phyloP scores from a whole-genome alignment of 2,113 vertebrate genomes.

The Ptilonorhynchus violaceus region DNA sequence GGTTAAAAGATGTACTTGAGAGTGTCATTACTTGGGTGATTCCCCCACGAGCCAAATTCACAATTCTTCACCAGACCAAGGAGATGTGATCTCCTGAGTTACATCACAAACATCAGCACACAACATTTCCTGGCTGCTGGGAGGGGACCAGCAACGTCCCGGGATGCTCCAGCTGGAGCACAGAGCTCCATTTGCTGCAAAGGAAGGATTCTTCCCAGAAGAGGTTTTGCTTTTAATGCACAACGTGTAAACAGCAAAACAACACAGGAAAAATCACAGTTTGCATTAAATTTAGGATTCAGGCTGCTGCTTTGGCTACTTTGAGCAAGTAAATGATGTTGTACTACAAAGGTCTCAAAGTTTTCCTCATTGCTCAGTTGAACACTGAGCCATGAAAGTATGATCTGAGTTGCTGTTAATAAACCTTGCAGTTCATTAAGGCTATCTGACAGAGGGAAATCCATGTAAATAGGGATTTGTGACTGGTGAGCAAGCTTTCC shows the following conservation, averaged over 20 bases:
- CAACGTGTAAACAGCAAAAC: neutral
- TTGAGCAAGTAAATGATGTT: neutral
- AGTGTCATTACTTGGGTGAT: neutral
- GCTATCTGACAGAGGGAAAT: neutral
- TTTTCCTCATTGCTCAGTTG: neutral
- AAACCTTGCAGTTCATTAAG: conserved; percentile 30
- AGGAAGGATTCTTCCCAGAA: neutral
- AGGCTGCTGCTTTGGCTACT: neutral
- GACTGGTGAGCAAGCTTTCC: neutral
- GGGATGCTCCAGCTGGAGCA: neutral
- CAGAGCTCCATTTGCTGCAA: neutral
- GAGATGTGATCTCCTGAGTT: neutral
- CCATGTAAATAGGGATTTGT: neutral
- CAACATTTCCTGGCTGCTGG: neutral
- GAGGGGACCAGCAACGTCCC: neutral
- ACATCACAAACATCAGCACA: neutral
- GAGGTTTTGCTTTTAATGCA: neutral
- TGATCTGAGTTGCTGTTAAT: neutral
- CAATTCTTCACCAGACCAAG: neutral
- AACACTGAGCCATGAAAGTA: neutral
- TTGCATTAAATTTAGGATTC: neutral
- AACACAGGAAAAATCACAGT: neutral
- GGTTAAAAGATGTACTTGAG: neutral
- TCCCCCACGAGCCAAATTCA: neutral
- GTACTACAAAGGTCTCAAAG: neutral